These are phyloP conservation scores for Panthera leo DNA, from an alignment of 2,113 vertebrate species.

Conservation along the genomic window DNA sequence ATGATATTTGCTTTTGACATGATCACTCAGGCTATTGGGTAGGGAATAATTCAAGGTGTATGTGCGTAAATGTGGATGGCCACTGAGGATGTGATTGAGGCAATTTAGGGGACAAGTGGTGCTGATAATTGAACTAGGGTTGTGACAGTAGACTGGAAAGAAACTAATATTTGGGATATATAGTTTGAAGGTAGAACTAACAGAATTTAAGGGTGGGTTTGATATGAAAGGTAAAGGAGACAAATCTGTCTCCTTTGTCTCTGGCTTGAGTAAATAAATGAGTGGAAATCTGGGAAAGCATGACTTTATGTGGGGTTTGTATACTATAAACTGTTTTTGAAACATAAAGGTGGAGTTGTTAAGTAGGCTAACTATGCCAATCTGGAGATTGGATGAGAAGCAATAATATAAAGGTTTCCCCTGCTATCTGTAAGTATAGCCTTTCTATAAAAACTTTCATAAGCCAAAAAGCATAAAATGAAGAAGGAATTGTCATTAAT, in stretches of 20 bases:
- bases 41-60: neutral
- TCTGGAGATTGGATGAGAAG: neutral
- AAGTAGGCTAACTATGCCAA: neutral
- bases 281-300: neutral
- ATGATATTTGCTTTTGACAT: neutral
- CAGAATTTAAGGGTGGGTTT: neutral
- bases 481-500: neutral
- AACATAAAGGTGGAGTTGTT: neutral
- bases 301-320: neutral
- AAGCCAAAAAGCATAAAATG: neutral
- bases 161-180: neutral
- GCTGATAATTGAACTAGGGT: neutral
- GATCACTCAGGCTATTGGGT: neutral
- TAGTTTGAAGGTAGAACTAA: neutral
- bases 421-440: neutral
- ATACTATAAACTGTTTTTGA: neutral
- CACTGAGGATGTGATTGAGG: neutral
- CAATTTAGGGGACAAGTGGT: neutral
- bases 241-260: neutral
- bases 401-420: fast-evolving
- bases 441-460: neutral
- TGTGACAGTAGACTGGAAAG: neutral
- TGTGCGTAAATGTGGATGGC: neutral
- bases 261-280: neutral
- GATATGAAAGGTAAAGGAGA: neutral